phyloP scores from a whole-genome alignment of 2,797 vertebrate species.

The Peromyscus nudipes region DNA sequence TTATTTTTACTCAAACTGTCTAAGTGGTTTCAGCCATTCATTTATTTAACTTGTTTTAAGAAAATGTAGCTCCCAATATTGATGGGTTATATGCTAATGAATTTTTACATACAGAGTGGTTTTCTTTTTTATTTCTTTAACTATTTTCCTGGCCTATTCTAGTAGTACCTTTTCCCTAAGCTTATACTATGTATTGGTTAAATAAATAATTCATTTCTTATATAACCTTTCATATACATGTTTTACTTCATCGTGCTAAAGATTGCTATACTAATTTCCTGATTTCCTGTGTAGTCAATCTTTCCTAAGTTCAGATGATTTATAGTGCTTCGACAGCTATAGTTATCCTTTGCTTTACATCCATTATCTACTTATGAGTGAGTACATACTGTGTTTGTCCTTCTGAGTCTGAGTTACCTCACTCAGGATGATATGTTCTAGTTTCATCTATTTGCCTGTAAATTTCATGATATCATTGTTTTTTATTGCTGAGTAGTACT shows the following conservation, averaged over 20 bases:
- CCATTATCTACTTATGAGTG: too few relatives aligned
- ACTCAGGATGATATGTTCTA: too few relatives aligned
- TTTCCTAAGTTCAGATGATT: conserved; percentile 40
- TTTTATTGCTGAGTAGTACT: too few relatives aligned
- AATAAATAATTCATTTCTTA: conserved; percentile 66
- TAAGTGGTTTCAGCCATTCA: not conserved
- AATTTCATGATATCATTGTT: too few relatives aligned
- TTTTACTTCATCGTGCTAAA: conserved; percentile 59
- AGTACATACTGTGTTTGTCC: too few relatives aligned
- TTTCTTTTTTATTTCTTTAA: conserved; percentile 49
- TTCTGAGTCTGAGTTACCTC: too few relatives aligned
- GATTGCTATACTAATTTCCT: not conserved
- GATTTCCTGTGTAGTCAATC: conserved; percentile 55
- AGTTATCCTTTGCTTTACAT: too few relatives aligned
- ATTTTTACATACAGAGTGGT: not conserved
- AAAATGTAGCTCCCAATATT: not conserved
- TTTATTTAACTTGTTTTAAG: conserved; percentile 46
- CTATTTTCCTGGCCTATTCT: conserved; percentile 14
- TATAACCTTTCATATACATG: not conserved
- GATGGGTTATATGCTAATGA: not conserved
- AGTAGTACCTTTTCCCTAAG: not conserved
- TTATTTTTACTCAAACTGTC: conserved; percentile 48
- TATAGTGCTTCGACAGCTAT: not conserved
- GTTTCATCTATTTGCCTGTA: too few relatives aligned
- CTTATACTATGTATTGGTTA: not conserved